A percentile compares a stretch with the other conserved stretches of the same genome.
phyloP scores from a whole-genome alignment of 2,888 invertebrate genomes.

The Blastobasis adustella region DNA sequence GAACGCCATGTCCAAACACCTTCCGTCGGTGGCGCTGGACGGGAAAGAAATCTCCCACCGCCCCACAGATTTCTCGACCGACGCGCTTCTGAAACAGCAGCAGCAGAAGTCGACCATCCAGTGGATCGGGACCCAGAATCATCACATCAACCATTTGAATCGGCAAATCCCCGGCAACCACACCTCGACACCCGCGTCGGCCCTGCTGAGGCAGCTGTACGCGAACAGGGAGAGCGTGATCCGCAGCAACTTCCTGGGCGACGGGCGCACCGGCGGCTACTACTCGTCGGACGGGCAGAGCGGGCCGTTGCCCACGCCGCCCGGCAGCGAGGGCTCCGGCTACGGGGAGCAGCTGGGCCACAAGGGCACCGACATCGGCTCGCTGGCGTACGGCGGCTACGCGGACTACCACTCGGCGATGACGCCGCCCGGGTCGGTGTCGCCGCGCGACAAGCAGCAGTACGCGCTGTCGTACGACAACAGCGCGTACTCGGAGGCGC shows the following conservation, averaged over 20 bases:
- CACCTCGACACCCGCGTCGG: slow-evolving; percentile 87
- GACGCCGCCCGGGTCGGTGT: slow-evolving; percentile 98
- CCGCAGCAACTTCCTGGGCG: slow-evolving; percentile 83
- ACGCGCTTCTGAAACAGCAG: slow-evolving; percentile 86
- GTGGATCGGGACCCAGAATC: slow-evolving; percentile 92
- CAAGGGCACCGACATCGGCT: slow-evolving; percentile 74
- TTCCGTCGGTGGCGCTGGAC: slow-evolving; percentile 77
- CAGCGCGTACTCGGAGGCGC: slow-evolving; percentile 79
- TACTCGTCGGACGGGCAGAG: slow-evolving; percentile 77
- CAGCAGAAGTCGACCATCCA: slow-evolving; percentile 89
- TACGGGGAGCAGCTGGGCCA: slow-evolving; percentile 79
- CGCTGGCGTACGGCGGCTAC: slow-evolving; percentile 74
- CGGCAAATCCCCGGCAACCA: slow-evolving; percentile 75
- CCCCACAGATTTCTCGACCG: slow-evolving; percentile 91
- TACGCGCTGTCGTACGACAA: slow-evolving; percentile 68
- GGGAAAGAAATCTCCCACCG: slow-evolving; percentile 76
- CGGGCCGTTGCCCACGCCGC: slow-evolving; percentile 90
- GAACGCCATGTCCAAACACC: slow-evolving; percentile 97
- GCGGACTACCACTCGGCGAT: slow-evolving; percentile 94
- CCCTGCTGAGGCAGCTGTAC: slow-evolving; percentile 90
- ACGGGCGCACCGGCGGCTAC: slow-evolving; percentile 63
- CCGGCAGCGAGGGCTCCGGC: slow-evolving; percentile 87
- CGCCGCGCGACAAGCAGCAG: slow-evolving; percentile 90
- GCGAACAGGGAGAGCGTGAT: slow-evolving; percentile 97
- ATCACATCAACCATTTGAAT: slow-evolving; percentile 75